Conservation (phyloP, 2,797 vertebrate genomes). For the Lutjanus campechanus region DNA sequence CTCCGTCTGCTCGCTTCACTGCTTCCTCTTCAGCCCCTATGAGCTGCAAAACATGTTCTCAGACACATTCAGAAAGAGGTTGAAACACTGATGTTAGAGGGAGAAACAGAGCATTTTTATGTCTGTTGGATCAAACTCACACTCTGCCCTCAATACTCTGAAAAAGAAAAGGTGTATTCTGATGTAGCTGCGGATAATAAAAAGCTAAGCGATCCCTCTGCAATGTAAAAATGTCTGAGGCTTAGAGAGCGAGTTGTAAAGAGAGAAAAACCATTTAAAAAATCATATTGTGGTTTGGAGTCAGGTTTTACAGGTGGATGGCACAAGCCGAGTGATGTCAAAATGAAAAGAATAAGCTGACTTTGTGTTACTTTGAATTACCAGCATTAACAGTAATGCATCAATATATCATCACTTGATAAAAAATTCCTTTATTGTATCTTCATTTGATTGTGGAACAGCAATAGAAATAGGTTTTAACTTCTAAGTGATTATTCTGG, state of each 20-base stretch:
- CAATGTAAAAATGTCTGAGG: background rate
- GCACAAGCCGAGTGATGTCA: background rate
- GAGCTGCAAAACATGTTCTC: slow-evolving; percentile 28
- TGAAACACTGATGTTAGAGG: slow-evolving; percentile 23
- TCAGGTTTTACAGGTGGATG: background rate
- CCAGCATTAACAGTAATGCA: background rate
- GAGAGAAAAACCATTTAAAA: background rate
- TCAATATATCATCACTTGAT: background rate
- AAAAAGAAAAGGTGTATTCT: background rate
- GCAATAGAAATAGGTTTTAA: too few species aligned
- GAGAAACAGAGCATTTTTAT: slow-evolving; percentile 7
- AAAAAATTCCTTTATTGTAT: too few species aligned
- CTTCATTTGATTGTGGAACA: too few species aligned
- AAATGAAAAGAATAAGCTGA: background rate
- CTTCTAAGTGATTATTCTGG: too few species aligned
- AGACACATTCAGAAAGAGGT: slow-evolving; percentile 17
- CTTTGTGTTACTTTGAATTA: slow-evolving; percentile 1
- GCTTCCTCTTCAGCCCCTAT: slow-evolving; percentile 25
- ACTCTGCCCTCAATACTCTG: background rate
- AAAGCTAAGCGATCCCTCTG: background rate
- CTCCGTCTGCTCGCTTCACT: slow-evolving; percentile 13
- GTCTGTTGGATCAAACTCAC: slow-evolving; percentile 4
- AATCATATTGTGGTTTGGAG: background rate
- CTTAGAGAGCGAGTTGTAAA: background rate
- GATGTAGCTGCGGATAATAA: background rate